Percentiles rank a stretch among this genome's conserved stretches.
Conservation (phyloP, 2,888 invertebrate species). For the Drosophila nigritarsus region DNA sequence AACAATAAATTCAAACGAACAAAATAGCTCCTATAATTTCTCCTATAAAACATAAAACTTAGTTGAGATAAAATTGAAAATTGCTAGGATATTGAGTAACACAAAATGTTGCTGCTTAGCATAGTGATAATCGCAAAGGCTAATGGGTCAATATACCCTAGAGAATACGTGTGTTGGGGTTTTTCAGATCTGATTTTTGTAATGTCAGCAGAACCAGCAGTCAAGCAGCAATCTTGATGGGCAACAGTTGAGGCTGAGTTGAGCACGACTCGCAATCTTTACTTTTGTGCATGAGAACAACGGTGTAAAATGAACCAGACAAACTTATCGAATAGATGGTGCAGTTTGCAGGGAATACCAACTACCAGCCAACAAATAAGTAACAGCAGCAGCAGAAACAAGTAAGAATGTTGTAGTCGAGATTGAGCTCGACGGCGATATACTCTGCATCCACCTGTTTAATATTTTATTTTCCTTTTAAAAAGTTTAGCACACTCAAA, state of each 20-base stretch:
- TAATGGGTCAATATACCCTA: neutral
- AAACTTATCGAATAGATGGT: neutral
- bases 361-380: conserved; percentile 35
- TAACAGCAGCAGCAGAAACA: conserved; percentile 15
- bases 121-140: neutral
- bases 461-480: neutral
- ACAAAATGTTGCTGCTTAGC: neutral
- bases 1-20: neutral
- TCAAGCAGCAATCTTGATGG: conserved; percentile 53
- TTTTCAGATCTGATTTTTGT: neutral
- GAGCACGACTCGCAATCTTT: neutral
- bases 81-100: neutral
- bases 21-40: neutral
- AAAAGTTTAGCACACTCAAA: neutral
- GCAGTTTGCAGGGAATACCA: conserved; percentile 6
- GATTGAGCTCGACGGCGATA: neutral
- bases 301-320: conserved; percentile 28
- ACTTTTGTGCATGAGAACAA: neutral
- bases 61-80: neutral
- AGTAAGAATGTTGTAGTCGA: neutral
- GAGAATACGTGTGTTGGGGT: neutral
- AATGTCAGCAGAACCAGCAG: neutral
- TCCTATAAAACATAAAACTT: neutral
- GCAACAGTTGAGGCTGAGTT: conserved; percentile 47
- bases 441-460: neutral